Base-by-base conservation (phyloP, 2,113 vertebrate species). In the Anhinga anhinga region DNA sequence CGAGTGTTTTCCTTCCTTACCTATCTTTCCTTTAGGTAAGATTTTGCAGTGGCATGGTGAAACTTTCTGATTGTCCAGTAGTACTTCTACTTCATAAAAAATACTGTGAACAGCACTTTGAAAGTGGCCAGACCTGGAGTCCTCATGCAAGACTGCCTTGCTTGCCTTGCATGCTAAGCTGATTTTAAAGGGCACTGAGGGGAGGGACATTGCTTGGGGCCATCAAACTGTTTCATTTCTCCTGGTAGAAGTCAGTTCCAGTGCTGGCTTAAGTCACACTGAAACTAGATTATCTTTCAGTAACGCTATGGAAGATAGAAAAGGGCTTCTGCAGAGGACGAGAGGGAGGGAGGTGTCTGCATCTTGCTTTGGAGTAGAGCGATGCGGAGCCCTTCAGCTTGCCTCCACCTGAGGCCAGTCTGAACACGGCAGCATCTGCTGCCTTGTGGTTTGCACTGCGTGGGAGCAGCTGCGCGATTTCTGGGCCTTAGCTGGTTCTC, bases 121-220 rank as follows among this genome's bases (percentile, higher is more conserved):
- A 55, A 82, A 45, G 32, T 34, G 63, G 15, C 30, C 63, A 42
- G 13, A 20, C 5, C 15, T 80, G 67, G 55, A 79, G 26, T 58
- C 29, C 36, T 66, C 16, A 21, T 10, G 11, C 0, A 0, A 26
- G 0, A 0, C 26, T 78, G 47, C 40, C 62, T 20, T 0, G 3
- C 38, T 23, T 47, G 40, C 26, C 8, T 6, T 42, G n/a, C 30
- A 15, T 34, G 7, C 27, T 40, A 22, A 83, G 13, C 34, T 81
- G 12, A 7, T 63, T 55, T 53, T 62, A 47, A 90, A 78, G 32
- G 40, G 11, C 23, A 13, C 29, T 2, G 1, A 52, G 20, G 15
- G 20, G 18, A 82, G 13, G 18, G 40, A 32, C 6, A 3, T 55
- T 15, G 50, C 36, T 30, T 30, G 21, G 38, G 3, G 14, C 36